These are phyloP conservation scores for Rhimphoctona megacephalus DNA, from an alignment of 2,888 invertebrate species.

Conservation along the genomic window DNA sequence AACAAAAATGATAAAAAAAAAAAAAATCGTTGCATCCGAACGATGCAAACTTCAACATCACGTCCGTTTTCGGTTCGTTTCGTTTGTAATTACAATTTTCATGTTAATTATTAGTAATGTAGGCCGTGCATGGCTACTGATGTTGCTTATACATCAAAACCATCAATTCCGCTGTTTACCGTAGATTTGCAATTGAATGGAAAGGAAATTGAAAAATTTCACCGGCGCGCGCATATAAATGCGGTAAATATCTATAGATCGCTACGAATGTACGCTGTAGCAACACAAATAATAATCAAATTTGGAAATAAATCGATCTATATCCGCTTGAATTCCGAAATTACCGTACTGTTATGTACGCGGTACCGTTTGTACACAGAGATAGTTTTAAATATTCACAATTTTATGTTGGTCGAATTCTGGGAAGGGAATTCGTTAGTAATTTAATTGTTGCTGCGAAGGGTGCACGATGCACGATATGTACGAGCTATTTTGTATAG, in stretches of 20 bases:
- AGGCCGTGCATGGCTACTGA: neutral
- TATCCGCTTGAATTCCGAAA: neutral
- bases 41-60: no score
- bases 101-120: neutral
- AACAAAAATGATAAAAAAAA: no score
- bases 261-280: neutral
- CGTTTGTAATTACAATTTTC: neutral
- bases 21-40: no score
- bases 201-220: neutral
- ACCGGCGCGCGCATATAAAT: neutral
- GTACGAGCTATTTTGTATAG: neutral
- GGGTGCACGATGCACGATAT: neutral
- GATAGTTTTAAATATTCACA: slow-evolving; percentile 47
- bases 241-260: neutral
- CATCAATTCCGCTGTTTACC: no score
- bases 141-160: neutral
- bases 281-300: slow-evolving; percentile 57
- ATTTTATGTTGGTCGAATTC: slow-evolving; percentile 4
- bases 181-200: no score
- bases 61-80: neutral
- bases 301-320: slow-evolving; percentile 44
- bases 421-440: slow-evolving; percentile 39
- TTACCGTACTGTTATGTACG: no score
- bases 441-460: neutral
- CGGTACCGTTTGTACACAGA: neutral